Evolutionary conservation across 2,888 invertebrate species (phyloP).

Genomic region (Tetranychus truncatus): DNA sequence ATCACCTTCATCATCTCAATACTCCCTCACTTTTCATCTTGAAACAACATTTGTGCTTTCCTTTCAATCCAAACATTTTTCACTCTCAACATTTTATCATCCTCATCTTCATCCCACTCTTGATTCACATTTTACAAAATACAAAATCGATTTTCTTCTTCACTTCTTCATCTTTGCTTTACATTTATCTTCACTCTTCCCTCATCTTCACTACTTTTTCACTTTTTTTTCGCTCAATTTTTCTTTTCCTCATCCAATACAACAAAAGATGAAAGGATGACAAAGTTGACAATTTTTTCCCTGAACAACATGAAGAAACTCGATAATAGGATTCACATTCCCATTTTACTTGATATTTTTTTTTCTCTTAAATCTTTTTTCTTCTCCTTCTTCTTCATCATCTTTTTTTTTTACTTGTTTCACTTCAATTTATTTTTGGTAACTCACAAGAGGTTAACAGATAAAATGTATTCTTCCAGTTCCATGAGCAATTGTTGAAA

Average conservation of each 20-base stretch:
- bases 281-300: background rate
- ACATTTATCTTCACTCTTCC: background rate
- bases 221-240: background rate
- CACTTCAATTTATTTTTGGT: background rate
- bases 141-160: conserved; percentile 8
- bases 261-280: background rate
- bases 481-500: background rate
- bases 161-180: conserved; percentile 3
- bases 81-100: background rate
- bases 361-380: background rate
- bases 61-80: background rate
- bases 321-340: background rate
- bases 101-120: conserved; percentile 1
- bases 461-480: background rate
- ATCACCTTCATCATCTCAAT: background rate
- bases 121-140: background rate
- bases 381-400: background rate
- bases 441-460: background rate
- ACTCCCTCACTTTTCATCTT: background rate
- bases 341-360: background rate
- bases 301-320: background rate
- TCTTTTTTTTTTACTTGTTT: background rate
- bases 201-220: background rate
- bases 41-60: conserved; percentile 2
- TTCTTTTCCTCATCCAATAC: no score